These are phyloP conservation scores for Microctenopoma lineatum DNA, from an alignment of 2,797 vertebrate species.

Conservation along the genomic window DNA sequence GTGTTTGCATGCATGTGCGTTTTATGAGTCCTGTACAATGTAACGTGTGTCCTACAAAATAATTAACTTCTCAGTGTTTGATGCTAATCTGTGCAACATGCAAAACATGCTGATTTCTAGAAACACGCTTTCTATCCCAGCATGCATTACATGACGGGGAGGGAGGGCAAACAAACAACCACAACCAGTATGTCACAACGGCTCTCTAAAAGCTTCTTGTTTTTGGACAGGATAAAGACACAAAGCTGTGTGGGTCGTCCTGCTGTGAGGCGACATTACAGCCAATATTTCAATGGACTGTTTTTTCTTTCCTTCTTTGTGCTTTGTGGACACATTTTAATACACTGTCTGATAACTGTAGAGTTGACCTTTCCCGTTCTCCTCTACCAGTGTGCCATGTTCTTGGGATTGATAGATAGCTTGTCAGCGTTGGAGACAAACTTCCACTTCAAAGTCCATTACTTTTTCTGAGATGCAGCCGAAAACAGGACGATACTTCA, in stretches of 20 bases:
- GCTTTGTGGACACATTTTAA: not conserved
- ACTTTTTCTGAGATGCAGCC: slow-evolving; percentile 19
- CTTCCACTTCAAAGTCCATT: not conserved
- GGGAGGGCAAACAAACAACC: not conserved
- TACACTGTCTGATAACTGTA: not conserved
- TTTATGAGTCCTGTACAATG: not conserved
- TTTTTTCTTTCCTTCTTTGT: not conserved
- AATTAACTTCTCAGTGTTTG: not conserved
- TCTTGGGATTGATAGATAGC: not conserved
- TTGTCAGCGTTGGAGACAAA: not conserved
- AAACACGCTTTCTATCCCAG: not conserved
- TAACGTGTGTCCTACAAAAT: not conserved
- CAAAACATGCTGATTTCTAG: slow-evolving; percentile 17
- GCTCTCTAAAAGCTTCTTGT: not conserved
- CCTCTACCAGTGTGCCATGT: slow-evolving; percentile 19
- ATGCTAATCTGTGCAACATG: slow-evolving; percentile 8
- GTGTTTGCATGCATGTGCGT: not conserved
- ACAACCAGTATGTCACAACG: not conserved
- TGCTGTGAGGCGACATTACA: not conserved
- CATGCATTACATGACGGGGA: not conserved
- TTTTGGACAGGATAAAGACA: not conserved
- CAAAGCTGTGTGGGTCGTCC: not conserved
- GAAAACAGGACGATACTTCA: slow-evolving; percentile 11
- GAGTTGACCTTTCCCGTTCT: not conserved
- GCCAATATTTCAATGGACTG: not conserved